These are phyloP conservation scores for Scalopus aquaticus DNA, from an alignment of 2,113 vertebrate species.

Conservation along the genomic window DNA sequence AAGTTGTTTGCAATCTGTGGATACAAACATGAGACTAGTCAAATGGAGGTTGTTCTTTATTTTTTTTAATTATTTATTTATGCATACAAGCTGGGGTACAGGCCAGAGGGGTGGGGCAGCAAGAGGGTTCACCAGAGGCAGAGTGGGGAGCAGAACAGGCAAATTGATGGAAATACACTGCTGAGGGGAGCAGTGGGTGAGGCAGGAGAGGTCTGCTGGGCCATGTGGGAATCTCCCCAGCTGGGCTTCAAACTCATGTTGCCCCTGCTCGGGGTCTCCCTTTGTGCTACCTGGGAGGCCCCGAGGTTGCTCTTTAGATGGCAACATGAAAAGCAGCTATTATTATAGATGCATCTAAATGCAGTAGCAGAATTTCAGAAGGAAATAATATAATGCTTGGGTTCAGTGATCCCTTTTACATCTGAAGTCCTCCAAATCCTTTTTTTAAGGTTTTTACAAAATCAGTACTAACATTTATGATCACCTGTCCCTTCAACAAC, in stretches of 20 bases:
- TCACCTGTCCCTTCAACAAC: not conserved
- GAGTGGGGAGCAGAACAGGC: no score
- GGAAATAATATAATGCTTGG: not conserved
- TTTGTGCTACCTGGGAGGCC: no score
- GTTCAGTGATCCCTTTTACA: not conserved
- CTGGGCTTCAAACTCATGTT: no score
- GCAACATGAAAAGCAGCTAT: not conserved
- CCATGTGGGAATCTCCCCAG: no score
- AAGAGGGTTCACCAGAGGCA: no score
- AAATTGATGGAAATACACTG: no score
- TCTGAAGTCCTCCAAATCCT: not conserved
- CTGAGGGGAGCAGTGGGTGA: no score
- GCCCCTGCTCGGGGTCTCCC: no score
- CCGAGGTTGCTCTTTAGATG: not conserved
- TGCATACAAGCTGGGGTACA: no score
- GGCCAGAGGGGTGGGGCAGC: no score
- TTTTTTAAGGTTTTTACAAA: not conserved
- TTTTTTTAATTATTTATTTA: no score
- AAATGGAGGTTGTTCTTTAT: not conserved
- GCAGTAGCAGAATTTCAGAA: not conserved
- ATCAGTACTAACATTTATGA: not conserved
- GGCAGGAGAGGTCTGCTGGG: no score
- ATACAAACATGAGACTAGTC: not conserved
- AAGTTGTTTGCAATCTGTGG: not conserved
- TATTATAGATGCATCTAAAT: not conserved